A percentile compares a stretch with the other conserved stretches of the same genome.
Evolutionary conservation across 2,113 vertebrate genomes (phyloP).

Genomic region (Rhombomys opimus): DNA sequence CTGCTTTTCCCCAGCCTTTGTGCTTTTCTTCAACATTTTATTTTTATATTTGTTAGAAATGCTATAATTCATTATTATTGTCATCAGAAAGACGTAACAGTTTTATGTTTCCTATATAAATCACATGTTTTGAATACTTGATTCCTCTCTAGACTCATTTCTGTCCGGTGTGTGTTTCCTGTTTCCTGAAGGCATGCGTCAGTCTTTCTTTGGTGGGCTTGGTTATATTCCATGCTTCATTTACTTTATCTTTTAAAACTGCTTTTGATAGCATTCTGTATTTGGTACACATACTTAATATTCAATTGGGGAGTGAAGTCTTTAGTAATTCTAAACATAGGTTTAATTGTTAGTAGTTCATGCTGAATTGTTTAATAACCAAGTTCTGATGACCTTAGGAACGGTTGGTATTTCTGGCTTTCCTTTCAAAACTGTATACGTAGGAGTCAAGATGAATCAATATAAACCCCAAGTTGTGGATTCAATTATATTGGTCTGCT

Average conservation of each 20-base stretch:
- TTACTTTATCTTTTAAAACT: not conserved
- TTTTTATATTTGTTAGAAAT: slow-evolving; percentile 6
- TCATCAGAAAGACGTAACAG: not conserved
- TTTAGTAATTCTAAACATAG: slow-evolving; percentile 50
- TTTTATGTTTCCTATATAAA: not conserved
- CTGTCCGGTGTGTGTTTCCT: not conserved
- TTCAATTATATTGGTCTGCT: not conserved
- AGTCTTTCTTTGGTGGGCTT: not conserved
- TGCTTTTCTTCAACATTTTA: slow-evolving; percentile 35
- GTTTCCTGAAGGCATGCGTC: not conserved
- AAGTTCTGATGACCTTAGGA: not conserved
- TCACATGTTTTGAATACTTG: not conserved
- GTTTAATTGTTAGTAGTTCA: not conserved
- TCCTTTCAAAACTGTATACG: not conserved
- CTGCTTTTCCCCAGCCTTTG: not conserved
- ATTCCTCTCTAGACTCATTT: not conserved
- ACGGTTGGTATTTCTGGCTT: not conserved
- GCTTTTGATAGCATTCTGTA: not conserved
- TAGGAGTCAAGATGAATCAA: not conserved
- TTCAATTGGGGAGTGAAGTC: not conserved
- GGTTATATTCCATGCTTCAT: not conserved
- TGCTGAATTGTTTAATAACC: not conserved
- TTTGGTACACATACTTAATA: not conserved
- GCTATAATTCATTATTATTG: not conserved
- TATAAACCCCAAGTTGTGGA: not conserved